phyloP scores from a whole-genome alignment of 2,113 vertebrate species.

The Oncorhynchus clarkii region DNA sequence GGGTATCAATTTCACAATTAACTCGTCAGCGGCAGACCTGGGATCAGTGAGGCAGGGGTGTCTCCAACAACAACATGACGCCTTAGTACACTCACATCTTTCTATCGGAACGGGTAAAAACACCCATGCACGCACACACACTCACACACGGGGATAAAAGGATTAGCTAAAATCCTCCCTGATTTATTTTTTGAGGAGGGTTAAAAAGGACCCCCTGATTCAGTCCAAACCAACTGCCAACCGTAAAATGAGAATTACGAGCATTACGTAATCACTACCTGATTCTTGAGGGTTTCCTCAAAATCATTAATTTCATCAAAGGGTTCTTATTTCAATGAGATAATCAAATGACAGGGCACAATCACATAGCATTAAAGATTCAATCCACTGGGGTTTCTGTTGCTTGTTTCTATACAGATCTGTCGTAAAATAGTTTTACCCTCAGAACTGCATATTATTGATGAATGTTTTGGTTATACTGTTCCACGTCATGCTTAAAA shows the following conservation, averaged over 20 bases:
- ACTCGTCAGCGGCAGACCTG: conserved; percentile 12
- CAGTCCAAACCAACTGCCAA: too few species aligned
- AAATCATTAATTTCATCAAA: not conserved
- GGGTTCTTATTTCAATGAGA: not conserved
- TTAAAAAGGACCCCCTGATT: not conserved
- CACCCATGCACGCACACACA: not conserved
- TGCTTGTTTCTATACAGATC: not conserved
- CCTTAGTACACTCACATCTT: conserved; percentile 41
- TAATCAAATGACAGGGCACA: not conserved
- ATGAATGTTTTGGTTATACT: not conserved
- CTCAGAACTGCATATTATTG: not conserved
- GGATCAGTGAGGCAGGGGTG: conserved; percentile 5
- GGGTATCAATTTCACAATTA: conserved; percentile 48
- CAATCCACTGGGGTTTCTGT: not conserved
- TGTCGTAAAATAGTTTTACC: not conserved
- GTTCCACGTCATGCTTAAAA: not conserved
- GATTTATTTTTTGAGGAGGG: not conserved
- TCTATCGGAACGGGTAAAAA: conserved; percentile 56
- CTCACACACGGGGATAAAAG: conserved; percentile 1
- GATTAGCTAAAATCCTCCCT: not conserved
- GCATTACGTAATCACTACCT: too few species aligned
- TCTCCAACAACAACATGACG: not conserved
- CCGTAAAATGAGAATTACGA: too few species aligned
- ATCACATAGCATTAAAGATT: not conserved
- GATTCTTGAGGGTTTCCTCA: too few species aligned